Evolutionary conservation across 2,113 vertebrate species (phyloP), one percentile per base, ranked within the genome.

Genomic region (Romanogobio albipinnatus): DNA sequence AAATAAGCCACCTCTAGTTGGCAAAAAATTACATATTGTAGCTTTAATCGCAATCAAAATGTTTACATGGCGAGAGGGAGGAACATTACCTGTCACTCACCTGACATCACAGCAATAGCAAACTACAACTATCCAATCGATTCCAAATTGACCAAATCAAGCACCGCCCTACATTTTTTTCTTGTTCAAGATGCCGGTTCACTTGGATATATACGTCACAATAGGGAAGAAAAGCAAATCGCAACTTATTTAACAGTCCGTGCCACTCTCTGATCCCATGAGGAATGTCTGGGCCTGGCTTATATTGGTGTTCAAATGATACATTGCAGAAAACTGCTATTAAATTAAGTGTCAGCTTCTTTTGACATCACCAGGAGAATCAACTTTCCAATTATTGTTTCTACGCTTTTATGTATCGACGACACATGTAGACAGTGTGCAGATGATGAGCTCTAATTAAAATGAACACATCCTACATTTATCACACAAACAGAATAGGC

Each of bases 381-480:
- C 29, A 53, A 49, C 61, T 70, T 51, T 49, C 39, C n/a, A 80
- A 61, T 61, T 62, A 51, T 33, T 36, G 29, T 43, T 43, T 59
- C 15, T 15, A 9, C 13, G 2, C 24, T 59, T 85, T 33, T 33
- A 13, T 74, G 56, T 13, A 53, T 15, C 24, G 68, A 76, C 19
- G 24, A 76, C 86, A 76, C 39, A 68, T 59, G 26, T n/a, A 59
- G 45, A 58, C 24, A 76, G 70, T 24, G 66, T 4, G 2, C 15
- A 19, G 33, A 51, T 33, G 17, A 56, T 68, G 11, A 26, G 61
- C 15, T 62, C 49, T 82, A 56, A 84, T 81, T 84, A 81, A 76
- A 84, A 62, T 4, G 9, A 76, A 71, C 56, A 71, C 78, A 85
- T 85, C 9, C 66, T 76, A 66, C 43, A 51, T 13, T 77, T 33